Evolutionary conservation across 2,888 invertebrate genomes (phyloP).

Genomic region (Carabus problematicus): DNA sequence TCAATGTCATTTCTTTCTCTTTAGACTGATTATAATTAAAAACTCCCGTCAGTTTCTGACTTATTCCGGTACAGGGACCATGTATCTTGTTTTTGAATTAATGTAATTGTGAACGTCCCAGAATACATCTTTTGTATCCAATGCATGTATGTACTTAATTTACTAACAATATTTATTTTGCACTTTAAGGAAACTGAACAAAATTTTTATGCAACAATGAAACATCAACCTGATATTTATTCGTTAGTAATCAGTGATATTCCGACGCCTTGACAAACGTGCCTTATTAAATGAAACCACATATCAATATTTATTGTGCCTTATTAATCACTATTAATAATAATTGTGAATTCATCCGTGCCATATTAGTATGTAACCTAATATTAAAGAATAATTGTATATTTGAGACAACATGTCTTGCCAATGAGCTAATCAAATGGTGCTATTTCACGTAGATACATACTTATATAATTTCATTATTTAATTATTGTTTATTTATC

Average conservation of each 20-base stretch:
- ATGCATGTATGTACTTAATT: neutral
- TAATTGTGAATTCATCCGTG: slow-evolving; percentile 21
- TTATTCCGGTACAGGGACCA: slow-evolving; percentile 19
- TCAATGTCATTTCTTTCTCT: too few species aligned
- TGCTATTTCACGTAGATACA: slow-evolving; percentile 44
- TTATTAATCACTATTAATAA: slow-evolving; percentile 11
- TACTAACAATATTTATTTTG: neutral
- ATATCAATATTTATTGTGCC: slow-evolving; percentile 26
- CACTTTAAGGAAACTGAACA: slow-evolving; percentile 1
- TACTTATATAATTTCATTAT: slow-evolving; percentile 26
- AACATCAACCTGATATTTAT: too few species aligned
- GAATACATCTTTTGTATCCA: neutral
- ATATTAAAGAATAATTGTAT: neutral
- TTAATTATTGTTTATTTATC: slow-evolving; percentile 2
- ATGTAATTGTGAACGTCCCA: slow-evolving; percentile 22
- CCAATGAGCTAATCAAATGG: slow-evolving; percentile 48
- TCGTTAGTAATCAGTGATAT: neutral
- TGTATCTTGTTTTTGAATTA: neutral
- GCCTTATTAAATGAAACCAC: slow-evolving; percentile 10
- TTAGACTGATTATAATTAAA: neutral
- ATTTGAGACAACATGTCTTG: neutral
- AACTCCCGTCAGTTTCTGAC: neutral
- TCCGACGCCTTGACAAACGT: neutral
- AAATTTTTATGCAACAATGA: neutral
- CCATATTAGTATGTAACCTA: slow-evolving; percentile 15